Percentiles rank a stretch among this genome's conserved stretches.
Evolutionary conservation across 1,140 invertebrate species (phyloP).

Genomic region (Aphis craccivora): DNA sequence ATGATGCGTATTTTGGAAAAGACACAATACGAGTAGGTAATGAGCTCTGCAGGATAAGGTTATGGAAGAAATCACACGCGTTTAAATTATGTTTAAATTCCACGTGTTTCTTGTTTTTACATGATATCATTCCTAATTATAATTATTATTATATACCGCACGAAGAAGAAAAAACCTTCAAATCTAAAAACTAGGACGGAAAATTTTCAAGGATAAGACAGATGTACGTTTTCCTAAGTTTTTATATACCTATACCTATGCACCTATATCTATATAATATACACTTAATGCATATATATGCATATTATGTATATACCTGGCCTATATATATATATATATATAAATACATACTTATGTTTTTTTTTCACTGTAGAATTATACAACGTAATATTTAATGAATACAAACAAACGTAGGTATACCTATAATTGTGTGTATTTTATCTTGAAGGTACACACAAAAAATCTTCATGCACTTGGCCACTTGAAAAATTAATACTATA

Average conservation of each 20-base stretch:
- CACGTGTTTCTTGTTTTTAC: slow-evolving; percentile 30
- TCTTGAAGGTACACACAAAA: not conserved
- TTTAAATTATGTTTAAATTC: slow-evolving; percentile 26
- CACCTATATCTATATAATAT: not conserved
- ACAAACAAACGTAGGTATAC: not conserved
- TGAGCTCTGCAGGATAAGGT: slow-evolving; percentile 5
- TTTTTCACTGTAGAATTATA: not conserved
- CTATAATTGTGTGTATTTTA: not conserved
- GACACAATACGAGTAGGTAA: slow-evolving; percentile 12
- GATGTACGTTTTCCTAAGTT: not conserved
- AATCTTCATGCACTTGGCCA: not conserved
- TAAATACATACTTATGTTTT: not conserved
- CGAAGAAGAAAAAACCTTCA: slow-evolving; percentile 28
- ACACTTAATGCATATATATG: too few relatives aligned
- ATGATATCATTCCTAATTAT: slow-evolving; percentile 42
- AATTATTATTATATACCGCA: not conserved
- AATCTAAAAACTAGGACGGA: slow-evolving; percentile 16
- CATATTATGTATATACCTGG: too few relatives aligned
- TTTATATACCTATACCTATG: not conserved
- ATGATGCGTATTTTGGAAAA: not conserved
- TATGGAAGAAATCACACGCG: slow-evolving; percentile 48
- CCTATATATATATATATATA: not conserved
- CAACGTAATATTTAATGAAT: not conserved
- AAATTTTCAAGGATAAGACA: slow-evolving; percentile 38
- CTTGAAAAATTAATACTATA: not conserved